A percentile compares a stretch with the other conserved stretches of the same genome.
phyloP scores from a whole-genome alignment of 2,113 vertebrate species.

The Halcyon senegalensis region DNA sequence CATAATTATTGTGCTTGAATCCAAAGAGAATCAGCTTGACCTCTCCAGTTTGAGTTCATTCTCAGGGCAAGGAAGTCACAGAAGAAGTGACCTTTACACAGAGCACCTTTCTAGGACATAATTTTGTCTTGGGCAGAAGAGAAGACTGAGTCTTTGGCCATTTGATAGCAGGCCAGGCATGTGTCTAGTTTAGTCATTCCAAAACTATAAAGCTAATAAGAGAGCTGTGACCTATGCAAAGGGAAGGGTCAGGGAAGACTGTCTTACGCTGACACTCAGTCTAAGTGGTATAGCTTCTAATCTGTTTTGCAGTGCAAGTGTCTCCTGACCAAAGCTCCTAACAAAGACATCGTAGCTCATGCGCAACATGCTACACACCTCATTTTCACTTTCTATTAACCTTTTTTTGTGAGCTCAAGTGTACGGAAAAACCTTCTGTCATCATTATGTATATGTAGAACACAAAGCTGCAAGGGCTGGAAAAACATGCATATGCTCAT shows the following conservation, averaged over 20 bases:
- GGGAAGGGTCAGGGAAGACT: neutral
- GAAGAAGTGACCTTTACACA: conserved; percentile 14
- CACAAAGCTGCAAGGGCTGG: neutral
- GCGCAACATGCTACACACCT: conserved; percentile 44
- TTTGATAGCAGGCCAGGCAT: neutral
- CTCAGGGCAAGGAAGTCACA: neutral
- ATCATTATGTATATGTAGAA: conserved; percentile 20
- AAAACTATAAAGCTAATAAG: conserved; percentile 25
- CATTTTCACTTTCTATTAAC: conserved; percentile 57
- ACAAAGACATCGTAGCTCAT: conserved; percentile 40
- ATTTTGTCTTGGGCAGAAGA: neutral
- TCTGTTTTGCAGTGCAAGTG: neutral
- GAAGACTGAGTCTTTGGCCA: neutral
- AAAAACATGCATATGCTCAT: neutral
- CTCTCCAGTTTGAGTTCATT: neutral
- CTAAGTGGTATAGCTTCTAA: neutral
- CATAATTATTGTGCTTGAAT: neutral
- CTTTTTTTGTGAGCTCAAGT: conserved; percentile 46
- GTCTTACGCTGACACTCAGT: neutral
- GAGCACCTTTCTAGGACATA: neutral
- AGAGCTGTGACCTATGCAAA: conserved; percentile 16
- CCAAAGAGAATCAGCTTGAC: neutral
- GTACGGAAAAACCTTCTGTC: conserved; percentile 10
- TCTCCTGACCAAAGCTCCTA: conserved; percentile 21
- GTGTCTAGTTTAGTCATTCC: neutral